Evolutionary conservation across 2,797 vertebrate genomes (phyloP), one percentile per base, ranked within the genome.

Genomic region (Micrastur ruficollis): DNA sequence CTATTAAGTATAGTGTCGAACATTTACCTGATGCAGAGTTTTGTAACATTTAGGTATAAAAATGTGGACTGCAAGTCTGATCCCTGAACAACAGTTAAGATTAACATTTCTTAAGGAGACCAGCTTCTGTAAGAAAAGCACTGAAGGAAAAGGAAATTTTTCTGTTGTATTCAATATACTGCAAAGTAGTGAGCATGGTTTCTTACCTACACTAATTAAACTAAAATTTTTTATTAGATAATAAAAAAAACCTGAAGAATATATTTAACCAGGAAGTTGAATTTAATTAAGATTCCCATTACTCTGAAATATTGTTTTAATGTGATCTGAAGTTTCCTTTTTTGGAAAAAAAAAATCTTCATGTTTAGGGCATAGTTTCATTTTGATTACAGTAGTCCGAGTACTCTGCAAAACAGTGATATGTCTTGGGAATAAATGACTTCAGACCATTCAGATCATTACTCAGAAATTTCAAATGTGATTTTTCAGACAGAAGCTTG

Each of bases 401-500:
- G 71, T 92, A 87, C 73, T 90, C 94, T 90, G 90, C 63, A 82
- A 89, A 95, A 87, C 56, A 93, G 81, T 47, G 89, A 94, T 93
- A 94, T 53, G 62, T 53, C 83, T 82, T 53, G 42, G 74, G 71
- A 96, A 95, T 67, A 92, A 93, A 95, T 53, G 1, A 76, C 53
- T 96, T 93, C 81, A 95, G 52, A 90, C 47, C 42, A 38, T 63
- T 85, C n/a, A 82, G 36, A 73, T 73, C 78, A 94, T 92, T 90
- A 89, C 32, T 74, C 42, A 74, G 70, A 95, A 86, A 93, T 94
- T 91, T 95, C 90, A 96, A 80, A 93, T 3, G 5, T 36, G 16
- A 66, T 86, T 95, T 95, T 91, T 86, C 73, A 82, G 31, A 86
- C 36, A 80, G 72, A 70, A 58, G 46, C 50, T 83, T 88, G 58